Percentiles rank a stretch among this genome's conserved stretches.
These are phyloP conservation scores for Hirtodrosophila alboralis DNA, from an alignment of 2,888 invertebrate species.

Conservation along the genomic window DNA sequence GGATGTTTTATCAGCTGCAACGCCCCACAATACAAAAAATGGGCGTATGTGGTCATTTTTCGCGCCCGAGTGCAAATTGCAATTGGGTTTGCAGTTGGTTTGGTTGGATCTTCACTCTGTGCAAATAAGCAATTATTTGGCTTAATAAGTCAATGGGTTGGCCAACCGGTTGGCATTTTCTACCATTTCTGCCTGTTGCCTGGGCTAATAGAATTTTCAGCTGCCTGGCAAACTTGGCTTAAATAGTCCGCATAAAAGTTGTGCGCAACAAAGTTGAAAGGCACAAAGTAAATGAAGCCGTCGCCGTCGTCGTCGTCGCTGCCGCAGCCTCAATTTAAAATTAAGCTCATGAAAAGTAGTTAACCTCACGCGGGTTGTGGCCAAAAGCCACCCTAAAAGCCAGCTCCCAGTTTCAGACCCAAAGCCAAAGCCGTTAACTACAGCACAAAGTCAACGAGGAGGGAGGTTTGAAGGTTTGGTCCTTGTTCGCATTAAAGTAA, in stretches of 20 bases:
- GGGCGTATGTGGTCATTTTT: slow-evolving; percentile 70
- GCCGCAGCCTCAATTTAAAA: slow-evolving; percentile 75
- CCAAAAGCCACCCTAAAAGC: slow-evolving; percentile 52
- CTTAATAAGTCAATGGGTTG: slow-evolving; percentile 74
- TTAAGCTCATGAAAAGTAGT: slow-evolving; percentile 77
- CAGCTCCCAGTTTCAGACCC: slow-evolving; percentile 17
- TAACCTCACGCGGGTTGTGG: slow-evolving; percentile 64
- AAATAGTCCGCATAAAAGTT: slow-evolving; percentile 73
- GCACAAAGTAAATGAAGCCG: slow-evolving; percentile 74
- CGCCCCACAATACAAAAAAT: slow-evolving; percentile 49
- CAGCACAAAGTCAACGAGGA: slow-evolving; percentile 70
- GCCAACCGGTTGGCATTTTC: slow-evolving; percentile 55
- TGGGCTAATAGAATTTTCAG: slow-evolving; percentile 65
- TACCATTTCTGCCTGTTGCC: slow-evolving; percentile 45
- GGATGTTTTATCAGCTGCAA: slow-evolving; percentile 47
- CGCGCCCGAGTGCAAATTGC: slow-evolving; percentile 69
- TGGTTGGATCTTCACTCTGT: slow-evolving; percentile 17
- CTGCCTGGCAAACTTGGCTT: slow-evolving; percentile 45
- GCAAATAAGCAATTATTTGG: slow-evolving; percentile 77
- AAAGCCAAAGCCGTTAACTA: slow-evolving; percentile 71
- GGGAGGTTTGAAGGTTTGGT: slow-evolving; percentile 19
- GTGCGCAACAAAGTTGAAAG: slow-evolving; percentile 70
- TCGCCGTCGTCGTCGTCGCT: slow-evolving; percentile 50
- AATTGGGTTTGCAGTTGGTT: slow-evolving; percentile 19
- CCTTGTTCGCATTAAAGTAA: slow-evolving; percentile 80